Percentiles rank a stretch among this genome's conserved stretches.
Conservation (phyloP, 2,797 vertebrate genomes). For the Ataeniobius toweri region DNA sequence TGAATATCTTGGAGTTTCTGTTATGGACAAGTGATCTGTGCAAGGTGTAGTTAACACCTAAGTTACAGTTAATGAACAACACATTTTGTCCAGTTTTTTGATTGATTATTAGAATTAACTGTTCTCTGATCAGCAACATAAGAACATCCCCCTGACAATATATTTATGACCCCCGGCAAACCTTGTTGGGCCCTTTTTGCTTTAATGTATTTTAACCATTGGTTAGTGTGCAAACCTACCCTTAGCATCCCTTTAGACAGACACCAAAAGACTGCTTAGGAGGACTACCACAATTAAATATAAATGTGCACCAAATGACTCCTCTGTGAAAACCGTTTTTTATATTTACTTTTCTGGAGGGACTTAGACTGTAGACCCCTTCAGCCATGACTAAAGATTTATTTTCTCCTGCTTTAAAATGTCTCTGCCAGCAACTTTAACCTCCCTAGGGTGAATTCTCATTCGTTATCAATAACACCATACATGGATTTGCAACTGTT, state of each 20-base stretch:
- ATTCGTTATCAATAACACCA: conserved; percentile 46
- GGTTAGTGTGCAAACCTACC: neutral
- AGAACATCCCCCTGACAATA: neutral
- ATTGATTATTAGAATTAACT: neutral
- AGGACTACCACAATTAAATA: conserved; percentile 24
- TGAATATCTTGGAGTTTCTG: neutral
- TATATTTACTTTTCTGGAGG: conserved; percentile 43
- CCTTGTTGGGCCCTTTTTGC: neutral
- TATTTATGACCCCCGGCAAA: neutral
- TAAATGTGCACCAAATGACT: conserved; percentile 51
- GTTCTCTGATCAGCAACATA: neutral
- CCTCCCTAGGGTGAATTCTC: conserved; percentile 44
- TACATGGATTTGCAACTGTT: conserved; percentile 47
- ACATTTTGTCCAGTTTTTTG: no score
- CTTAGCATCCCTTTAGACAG: neutral
- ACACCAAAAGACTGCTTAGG: conserved; percentile 22
- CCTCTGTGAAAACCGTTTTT: conserved; percentile 44
- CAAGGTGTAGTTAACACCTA: neutral
- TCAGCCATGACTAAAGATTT: conserved; percentile 63
- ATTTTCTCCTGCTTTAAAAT: conserved; percentile 53
- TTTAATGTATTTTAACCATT: neutral
- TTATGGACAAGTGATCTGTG: neutral
- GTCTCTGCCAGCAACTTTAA: conserved; percentile 53
- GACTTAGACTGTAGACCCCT: conserved; percentile 41
- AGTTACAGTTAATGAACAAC: no score